These are phyloP conservation scores for Polydesmus complanatus DNA, from an alignment of 2,888 invertebrate species.

Conservation along the genomic window DNA sequence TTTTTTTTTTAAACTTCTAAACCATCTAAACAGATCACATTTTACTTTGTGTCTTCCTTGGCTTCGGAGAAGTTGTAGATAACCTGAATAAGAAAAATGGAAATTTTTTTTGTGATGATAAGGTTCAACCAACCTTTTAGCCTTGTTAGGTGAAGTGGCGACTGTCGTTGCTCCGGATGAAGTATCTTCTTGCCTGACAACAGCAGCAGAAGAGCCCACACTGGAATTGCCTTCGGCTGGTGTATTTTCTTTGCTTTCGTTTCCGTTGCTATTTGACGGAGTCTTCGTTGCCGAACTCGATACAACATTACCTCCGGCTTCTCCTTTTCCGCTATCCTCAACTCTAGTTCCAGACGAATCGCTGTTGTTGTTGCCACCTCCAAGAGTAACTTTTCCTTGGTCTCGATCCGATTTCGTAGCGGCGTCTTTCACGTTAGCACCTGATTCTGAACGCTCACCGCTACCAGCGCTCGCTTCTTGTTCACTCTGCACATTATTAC, in stretches of 20 bases:
- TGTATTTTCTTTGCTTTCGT: background rate
- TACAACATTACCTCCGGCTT: background rate
- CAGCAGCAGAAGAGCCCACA: background rate
- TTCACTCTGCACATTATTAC: background rate
- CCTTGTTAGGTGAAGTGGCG: slow-evolving; percentile 16
- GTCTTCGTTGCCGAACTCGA: background rate
- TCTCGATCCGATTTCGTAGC: background rate
- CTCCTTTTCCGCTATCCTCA: background rate
- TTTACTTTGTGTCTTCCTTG: no score
- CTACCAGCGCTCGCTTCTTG: background rate
- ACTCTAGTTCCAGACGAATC: background rate
- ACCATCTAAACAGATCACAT: no score
- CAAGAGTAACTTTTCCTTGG: background rate
- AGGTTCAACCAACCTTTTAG: slow-evolving; percentile 25
- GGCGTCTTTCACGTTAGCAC: background rate
- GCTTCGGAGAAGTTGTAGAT: no score
- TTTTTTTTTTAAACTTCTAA: no score
- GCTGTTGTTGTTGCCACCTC: background rate
- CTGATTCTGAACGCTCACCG: background rate
- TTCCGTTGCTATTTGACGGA: background rate
- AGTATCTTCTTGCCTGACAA: slow-evolving; percentile 4
- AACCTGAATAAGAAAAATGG: slow-evolving; percentile 6
- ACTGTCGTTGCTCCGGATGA: background rate
- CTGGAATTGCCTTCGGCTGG: background rate
- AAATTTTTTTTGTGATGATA: no score